Evolutionary conservation across 2,797 vertebrate species (phyloP), one percentile per base, ranked within the genome.

Genomic region (Astyanax mexicanus): DNA sequence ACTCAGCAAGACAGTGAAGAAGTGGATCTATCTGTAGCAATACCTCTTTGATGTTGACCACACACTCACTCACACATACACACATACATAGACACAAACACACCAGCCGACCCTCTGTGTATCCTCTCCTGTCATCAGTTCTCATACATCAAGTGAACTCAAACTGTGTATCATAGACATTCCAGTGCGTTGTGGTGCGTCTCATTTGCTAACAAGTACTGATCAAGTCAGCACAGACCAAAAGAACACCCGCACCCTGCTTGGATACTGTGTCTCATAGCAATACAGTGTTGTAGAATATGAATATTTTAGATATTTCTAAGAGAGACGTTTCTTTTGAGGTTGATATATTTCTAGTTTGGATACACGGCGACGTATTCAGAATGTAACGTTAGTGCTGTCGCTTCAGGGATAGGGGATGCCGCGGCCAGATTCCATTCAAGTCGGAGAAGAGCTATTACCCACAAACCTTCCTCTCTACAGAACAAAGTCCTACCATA

Each of bases 171-270:
- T 79, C 72, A 73, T 73, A 84, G 6, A 86, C 86, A 90, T 89
- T 90, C 88, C 86, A 85, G 77, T 58, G 76, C 69, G 81, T 83
- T 74, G 86, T 84, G 81, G 84, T 84, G 85, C 88, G 79, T 85
- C 74, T 90, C 86, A 75, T 40, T 32, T 25, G 75, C 45, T 57
- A 66, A 67, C 12, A 40, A 74, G 76, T 87, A 90, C 89, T 90
- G 90, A 90, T 84, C 84, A 83, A 45, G 79, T 89, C 90, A 90
- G 90, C 90, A 92, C 89, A 91, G 90, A 89, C 91, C 92, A 93
- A 92, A 93, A 90, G 79, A 84, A 65, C 82, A 88, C 72, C 80
- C 69, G 84, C 83, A 87, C 86, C 85, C 87, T 89, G 88, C 90
- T 88, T 84, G 52, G 84, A 87, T 88, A 89, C 84, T 90, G 85